Evolutionary conservation across 53 echinoderm and acorn worm genomes (phyloP), one percentile per base, ranked within the genome.

Genomic region (Actinopyga echinites): DNA sequence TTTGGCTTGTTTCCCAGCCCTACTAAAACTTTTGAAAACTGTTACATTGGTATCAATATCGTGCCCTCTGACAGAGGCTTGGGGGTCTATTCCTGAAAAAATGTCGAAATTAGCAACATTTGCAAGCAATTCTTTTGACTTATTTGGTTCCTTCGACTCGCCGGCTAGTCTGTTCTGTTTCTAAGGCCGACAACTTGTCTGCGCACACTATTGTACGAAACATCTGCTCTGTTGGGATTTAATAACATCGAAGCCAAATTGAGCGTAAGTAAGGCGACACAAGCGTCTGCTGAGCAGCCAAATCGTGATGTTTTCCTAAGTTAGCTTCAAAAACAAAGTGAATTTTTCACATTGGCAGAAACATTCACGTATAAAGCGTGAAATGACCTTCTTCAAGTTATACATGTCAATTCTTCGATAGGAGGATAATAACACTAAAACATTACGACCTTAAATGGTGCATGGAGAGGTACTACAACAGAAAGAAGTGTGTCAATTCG

Each of bases 161-260:
- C 69, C 69, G 69, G 69, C 69, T 69, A 40, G 69, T 69, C 69
- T 69, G 69, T 28, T 28, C 26, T 44, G 40, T 10, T 30, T 40
- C 23, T 2, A 69, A 34, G 69, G 44, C 44, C 69, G 69, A 69
- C 69, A 69, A 24, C 24, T 69, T 69, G 69, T 69, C 69, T 69
- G 25, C 69, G 23, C 13, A 30, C 69, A 26, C 69, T 69, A 35
- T 69, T 69, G 69, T 10, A 40, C 25, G 35, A 69, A 26, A 69
- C 69, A 69, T 69, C 69, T 69, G 69, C 40, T 69, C 44, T 38
- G 12, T 15, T 35, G 25, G 36, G 69, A 69, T 69, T 65, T 69
- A 44, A 38, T 69, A 69, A 69, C 69, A 69, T 43, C 15, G 22
- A 69, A 69, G 44, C 26, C 69, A 69, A 69, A 69, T 42, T 69